Conservation (phyloP, 2,888 invertebrate species). For the Troglohyphantes excavatus region DNA sequence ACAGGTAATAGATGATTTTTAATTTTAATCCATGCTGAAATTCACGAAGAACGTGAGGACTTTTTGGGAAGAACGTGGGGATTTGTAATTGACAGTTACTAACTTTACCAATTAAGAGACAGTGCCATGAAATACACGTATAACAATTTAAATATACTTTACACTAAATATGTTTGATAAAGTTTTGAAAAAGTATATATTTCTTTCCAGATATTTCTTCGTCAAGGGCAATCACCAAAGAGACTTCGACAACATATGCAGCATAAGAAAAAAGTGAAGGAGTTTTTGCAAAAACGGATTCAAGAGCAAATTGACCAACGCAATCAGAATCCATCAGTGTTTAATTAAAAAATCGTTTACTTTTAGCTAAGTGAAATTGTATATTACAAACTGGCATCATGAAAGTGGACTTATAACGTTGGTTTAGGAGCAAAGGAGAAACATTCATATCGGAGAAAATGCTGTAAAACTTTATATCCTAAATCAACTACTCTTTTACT, state of each 20-base stretch:
- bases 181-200: no score
- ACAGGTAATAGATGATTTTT: no score
- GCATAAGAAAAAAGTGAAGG: conserved; percentile 74
- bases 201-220: conserved; percentile 62
- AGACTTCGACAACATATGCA: conserved; percentile 75
- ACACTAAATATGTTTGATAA: no score
- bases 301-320: conserved; percentile 78
- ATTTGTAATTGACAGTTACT: no score
- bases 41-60: no score
- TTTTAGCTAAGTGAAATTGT: neutral
- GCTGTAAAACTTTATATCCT: neutral
- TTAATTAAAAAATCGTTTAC: conserved; percentile 24
- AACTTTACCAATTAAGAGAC: no score
- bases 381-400: neutral
- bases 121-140: no score
- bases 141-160: no score
- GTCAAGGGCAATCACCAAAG: conserved; percentile 67
- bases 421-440: neutral
- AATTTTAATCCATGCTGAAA: no score
- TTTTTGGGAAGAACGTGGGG: no score
- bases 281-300: conserved; percentile 69
- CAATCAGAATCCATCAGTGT: conserved; percentile 54
- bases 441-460: neutral
- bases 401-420: conserved; percentile 5
- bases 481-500: neutral